Base-by-base conservation (phyloP, 2,888 invertebrate species). In the Amorpha juglandis region DNA sequence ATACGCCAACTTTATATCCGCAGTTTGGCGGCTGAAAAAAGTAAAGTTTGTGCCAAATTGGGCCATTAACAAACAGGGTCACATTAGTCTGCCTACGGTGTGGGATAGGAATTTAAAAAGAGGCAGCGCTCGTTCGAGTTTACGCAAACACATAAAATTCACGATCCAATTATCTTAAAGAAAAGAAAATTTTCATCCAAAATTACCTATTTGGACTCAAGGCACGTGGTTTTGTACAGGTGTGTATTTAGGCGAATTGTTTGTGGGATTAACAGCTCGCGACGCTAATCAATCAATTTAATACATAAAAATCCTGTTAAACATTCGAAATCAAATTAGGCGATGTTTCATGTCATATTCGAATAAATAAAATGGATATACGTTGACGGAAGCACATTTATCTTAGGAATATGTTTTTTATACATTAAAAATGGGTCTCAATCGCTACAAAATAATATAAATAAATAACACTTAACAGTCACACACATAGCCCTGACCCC, bases 141-240 rank as follows among this genome's bases (percentile, higher is more conserved):
- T 81, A 81, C 78, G 82, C 73, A 78, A 76, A 77, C 77, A 76
- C 82, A 80, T 82, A 81, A 82, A 82, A 79, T 75, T 79, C 75
- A 78, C 71, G 77, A 75, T 78, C 79, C 80, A 82, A 82, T 82
- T 82, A 76, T 74, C 69, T 66, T 79, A 70, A 74, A 71, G 75
- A 80, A 79, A 82, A 81, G 81, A 82, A 81, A 80, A 76, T 81
- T 82, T 76, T 76, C 68, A 76, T 74, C 73, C 73, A 70, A 78
- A 81, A 82, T 81, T 81, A 81, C 80, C 82, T 81, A 82, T 82
- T 81, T 71, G 71, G 65, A 81, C 72, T 70, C 82, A 71, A 67
- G 76, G 77, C 82, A 82, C 82, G 82, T 78, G 77, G 78, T 74
- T 71, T 73, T 68, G 72, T 78, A 74, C 80, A 66, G 66, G 47